Evolutionary conservation across 1,140 invertebrate species (phyloP), one percentile per base, ranked within the genome.

Genomic region (Heliothis subflexa): DNA sequence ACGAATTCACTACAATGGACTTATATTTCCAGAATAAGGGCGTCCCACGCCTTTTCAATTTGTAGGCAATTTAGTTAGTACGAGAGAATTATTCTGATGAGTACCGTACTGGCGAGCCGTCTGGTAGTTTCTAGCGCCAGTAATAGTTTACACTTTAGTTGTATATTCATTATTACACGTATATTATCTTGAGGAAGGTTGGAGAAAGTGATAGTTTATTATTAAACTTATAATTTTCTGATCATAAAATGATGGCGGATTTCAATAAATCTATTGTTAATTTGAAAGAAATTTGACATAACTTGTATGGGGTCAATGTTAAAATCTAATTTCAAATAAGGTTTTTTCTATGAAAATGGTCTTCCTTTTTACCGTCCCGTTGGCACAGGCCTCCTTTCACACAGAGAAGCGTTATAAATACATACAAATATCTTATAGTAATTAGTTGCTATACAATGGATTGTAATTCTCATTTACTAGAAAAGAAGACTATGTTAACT

Each of bases 11-110:
- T 21, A 14, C 0, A 66, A 49, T 66, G 3, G 16, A 40, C 14
- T 25, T 21, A 13, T 70, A 14, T 28, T n/a, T 52, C 1, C 57
- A 75, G 72, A 75, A 75, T 75, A 75, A 13, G 72, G 16, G n/a
- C 45, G 45, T 9, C 45, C 13, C 54, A 59, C 78, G 77, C 75
- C 80, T 84, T 80, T 85, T 84, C 82, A 87, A 87, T 87, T 84
- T 84, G 78, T 79, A 80, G 73, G 84, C 78, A 83, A 83, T 87
- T 85, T 81, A 59, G 78, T 81, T 73, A 54, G 66, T 62, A 62
- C 73, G 81, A 47, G 72, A 83, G 72, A 83, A 86, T 86, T 86
- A 86, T 77, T 80, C 21, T 81, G 81, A 86, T 80, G 78, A 83
- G 80, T 79, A 40, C 57, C 70, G 61, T 40, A 62, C 55, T 59